A percentile compares a stretch with the other conserved stretches of the same genome.
These are phyloP conservation scores for Beaufortia kweichowensis DNA, from an alignment of 2,113 vertebrate genomes.

Conservation along the genomic window DNA sequence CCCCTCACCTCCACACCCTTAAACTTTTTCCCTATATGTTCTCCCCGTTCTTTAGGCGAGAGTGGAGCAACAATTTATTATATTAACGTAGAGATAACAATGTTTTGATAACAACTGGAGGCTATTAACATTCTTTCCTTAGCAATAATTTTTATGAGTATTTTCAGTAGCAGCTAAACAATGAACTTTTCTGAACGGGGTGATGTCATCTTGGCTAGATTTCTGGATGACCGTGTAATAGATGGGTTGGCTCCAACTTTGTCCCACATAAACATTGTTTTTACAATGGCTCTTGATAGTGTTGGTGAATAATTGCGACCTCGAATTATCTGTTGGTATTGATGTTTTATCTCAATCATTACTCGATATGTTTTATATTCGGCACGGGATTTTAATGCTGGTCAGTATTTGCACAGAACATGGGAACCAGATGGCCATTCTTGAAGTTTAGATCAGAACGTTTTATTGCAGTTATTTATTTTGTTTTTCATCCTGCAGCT, in stretches of 20 bases:
- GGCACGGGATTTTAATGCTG: no score
- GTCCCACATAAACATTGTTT: conserved; percentile 10
- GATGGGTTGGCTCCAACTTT: conserved; percentile 17
- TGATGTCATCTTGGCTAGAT: conserved; percentile 70
- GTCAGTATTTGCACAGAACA: not conserved
- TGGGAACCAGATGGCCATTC: not conserved
- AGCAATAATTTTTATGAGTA: conserved; percentile 53
- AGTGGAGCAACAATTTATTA: conserved; percentile 52
- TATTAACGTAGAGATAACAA: conserved; percentile 54
- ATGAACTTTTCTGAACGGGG: conserved; percentile 43
- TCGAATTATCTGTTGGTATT: not conserved
- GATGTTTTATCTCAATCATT: conserved; percentile 9
- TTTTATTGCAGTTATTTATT: not conserved
- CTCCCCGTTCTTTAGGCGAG: not conserved
- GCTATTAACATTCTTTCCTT: conserved; percentile 58
- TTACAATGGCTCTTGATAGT: not conserved
- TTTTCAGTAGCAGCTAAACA: conserved; percentile 61
- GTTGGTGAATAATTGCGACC: conserved; percentile 6
- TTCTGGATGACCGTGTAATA: conserved; percentile 68
- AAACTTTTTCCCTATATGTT: conserved; percentile 12
- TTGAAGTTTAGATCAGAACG: not conserved
- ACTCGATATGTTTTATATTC: no score
- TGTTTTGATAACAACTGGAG: conserved; percentile 57
- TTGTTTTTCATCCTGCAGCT: conserved; percentile 38
- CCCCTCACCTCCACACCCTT: conserved; percentile 20